Percentiles rank a stretch among this genome's conserved stretches.
These are phyloP conservation scores for Allophyes oxyacanthae DNA, from an alignment of 2,888 invertebrate species.

Conservation along the genomic window DNA sequence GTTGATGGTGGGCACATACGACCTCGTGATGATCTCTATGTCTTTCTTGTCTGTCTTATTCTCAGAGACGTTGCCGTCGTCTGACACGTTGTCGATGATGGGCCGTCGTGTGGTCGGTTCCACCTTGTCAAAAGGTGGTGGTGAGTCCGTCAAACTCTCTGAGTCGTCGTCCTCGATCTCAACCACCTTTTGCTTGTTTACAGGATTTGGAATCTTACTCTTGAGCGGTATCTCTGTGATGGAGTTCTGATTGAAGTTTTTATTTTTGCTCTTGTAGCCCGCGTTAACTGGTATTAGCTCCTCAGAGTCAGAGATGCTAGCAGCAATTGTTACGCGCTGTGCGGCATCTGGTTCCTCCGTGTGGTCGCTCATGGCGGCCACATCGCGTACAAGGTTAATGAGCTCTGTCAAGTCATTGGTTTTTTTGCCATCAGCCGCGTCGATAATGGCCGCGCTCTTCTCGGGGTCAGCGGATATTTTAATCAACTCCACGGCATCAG, in stretches of 20 bases:
- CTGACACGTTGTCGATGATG: constrained; percentile 83
- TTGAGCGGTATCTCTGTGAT: constrained; percentile 82
- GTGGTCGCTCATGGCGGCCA: constrained; percentile 82
- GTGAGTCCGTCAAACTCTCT: constrained; percentile 77
- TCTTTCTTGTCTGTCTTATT: constrained; percentile 75
- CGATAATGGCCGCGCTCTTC: constrained; percentile 75
- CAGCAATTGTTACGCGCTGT: constrained; percentile 58
- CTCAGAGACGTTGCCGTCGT: constrained; percentile 62
- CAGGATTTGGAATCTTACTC: constrained; percentile 66
- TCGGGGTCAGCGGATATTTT: constrained; percentile 73
- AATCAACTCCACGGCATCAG: constrained; percentile 78
- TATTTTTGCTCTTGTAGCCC: constrained; percentile 85
- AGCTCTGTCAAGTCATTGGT: constrained; percentile 79
- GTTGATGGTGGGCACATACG: constrained; percentile 80
- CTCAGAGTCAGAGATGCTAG: constrained; percentile 78
- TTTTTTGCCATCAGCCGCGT: constrained; percentile 66
- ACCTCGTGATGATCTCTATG: constrained; percentile 81
- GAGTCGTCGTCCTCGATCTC: constrained; percentile 83
- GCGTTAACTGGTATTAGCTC: constrained; percentile 83
- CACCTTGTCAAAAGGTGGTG: constrained; percentile 77
- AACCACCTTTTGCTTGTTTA: constrained; percentile 72
- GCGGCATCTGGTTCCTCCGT: constrained; percentile 63
- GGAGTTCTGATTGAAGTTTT: constrained; percentile 81
- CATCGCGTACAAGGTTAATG: constrained; percentile 83
- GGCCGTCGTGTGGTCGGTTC: constrained; percentile 82